phyloP scores from a whole-genome alignment of 2,888 invertebrate genomes.

The Dichetophora obliterata region DNA sequence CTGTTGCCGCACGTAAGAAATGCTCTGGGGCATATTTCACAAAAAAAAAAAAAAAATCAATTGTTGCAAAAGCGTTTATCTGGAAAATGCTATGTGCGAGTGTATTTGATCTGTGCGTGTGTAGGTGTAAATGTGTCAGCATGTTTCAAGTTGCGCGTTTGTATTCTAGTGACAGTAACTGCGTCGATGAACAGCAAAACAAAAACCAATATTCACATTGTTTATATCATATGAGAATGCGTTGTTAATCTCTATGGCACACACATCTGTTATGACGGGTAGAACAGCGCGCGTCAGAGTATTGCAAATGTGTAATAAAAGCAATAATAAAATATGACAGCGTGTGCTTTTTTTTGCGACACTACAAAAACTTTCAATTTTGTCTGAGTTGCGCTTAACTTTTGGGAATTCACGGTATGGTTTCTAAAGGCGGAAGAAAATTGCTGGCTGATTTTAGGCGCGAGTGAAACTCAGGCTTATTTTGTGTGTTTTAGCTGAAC shows the following conservation, averaged over 20 bases:
- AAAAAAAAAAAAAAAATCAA: too few species aligned
- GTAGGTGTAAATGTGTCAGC: not conserved
- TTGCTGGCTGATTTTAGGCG: not conserved
- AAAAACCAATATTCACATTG: not conserved
- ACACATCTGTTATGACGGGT: not conserved
- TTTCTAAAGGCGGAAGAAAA: not conserved
- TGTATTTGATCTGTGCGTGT: not conserved
- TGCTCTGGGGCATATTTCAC: slow-evolving; percentile 25
- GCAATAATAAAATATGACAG: not conserved
- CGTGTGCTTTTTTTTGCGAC: not conserved
- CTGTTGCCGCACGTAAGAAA: slow-evolving; percentile 36
- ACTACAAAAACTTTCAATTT: not conserved
- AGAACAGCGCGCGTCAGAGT: not conserved
- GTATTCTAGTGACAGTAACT: not conserved
- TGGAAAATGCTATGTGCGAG: not conserved
- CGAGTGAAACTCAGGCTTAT: not conserved
- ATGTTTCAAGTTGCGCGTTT: not conserved
- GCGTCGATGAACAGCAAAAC: not conserved
- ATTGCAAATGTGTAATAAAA: not conserved
- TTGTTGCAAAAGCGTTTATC: slow-evolving; percentile 6
- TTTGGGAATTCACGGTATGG: not conserved
- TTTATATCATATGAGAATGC: not conserved
- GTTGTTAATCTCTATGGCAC: not conserved
- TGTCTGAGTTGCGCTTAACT: not conserved
- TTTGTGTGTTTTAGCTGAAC: not conserved